Conservation (phyloP, 2,888 invertebrate genomes). For the Dynastes maya region DNA sequence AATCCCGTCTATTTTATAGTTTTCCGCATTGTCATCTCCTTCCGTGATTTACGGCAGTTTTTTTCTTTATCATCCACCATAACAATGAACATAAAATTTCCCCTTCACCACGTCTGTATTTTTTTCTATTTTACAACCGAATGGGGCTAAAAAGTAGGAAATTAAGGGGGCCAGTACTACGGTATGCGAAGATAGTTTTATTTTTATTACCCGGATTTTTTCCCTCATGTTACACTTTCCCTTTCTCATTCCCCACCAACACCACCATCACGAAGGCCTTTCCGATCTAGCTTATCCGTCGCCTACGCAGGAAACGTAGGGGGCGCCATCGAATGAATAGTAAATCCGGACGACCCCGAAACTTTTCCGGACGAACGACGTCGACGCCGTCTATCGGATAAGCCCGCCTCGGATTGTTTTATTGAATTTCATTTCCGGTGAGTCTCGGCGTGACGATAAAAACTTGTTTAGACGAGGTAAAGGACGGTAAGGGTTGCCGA, state of each 20-base stretch:
- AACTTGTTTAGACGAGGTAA: constrained; percentile 27
- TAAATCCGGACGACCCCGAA: constrained; percentile 20
- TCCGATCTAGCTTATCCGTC: constrained; percentile 8
- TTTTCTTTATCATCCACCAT: not conserved
- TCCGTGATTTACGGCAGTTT: not conserved
- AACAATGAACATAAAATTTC: constrained; percentile 10
- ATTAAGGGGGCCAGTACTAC: not conserved
- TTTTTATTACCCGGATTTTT: constrained; percentile 32
- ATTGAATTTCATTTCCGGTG: constrained; percentile 20
- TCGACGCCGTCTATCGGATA: constrained; percentile 9
- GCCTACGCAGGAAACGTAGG: constrained; percentile 2
- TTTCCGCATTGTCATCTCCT: not conserved
- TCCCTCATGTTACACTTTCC: not conserved
- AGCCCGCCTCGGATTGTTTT: constrained; percentile 27
- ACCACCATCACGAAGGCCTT: not conserved
- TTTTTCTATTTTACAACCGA: constrained; percentile 14
- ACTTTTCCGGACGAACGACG: constrained; percentile 8
- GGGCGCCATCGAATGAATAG: constrained; percentile 19
- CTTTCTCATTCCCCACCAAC: not conserved
- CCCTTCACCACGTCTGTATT: not conserved
- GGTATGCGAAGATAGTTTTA: constrained; percentile 32
- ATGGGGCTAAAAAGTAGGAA: not conserved
- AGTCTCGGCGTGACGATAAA: constrained; percentile 21
- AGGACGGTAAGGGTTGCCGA: not conserved
- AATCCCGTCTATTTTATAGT: not conserved